Evolutionary conservation across 2,888 invertebrate genomes (phyloP), one percentile per base, ranked within the genome.

Genomic region (Catocala sponsa): DNA sequence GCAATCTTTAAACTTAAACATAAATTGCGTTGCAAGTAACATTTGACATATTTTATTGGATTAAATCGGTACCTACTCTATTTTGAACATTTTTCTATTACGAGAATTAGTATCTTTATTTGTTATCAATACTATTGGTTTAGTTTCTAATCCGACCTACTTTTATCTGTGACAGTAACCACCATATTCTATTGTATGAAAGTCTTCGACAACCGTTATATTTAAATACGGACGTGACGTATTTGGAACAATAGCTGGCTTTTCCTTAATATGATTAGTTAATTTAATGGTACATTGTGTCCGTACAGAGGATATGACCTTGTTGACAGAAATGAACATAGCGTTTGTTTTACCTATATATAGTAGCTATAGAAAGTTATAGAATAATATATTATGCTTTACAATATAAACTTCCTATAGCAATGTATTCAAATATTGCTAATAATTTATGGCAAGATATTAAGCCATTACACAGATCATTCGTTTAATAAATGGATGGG

Each of bases 71-170:
- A 15, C 15, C 2, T 15, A 25, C 25, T 25, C 25, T 25, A 2
- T 4, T 25, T 0, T 25, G 25, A 25, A 25, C 25, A 25, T 1
- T 4, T 4, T 25, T 25, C n/a, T 25, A 25, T 25, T 25, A 25
- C 25, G 25, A 25, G 25, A 2, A 25, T 25, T 25, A 2, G 25
- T 0, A 1, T 4, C 25, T 25, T 4, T 25, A 51, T 69, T 25
- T 51, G 25, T 57, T 60, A 64, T 63, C 58, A 74, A 67, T 59
- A 54, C 54, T 48, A 52, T 4, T 42, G 5, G 42, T 58, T 63
- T 41, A 53, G 41, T 79, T 77, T 79, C 75, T 69, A 79, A 76
- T 67, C 63, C 62, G 55, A 50, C 70, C 76, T 60, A 71, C 69
- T 70, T 69, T 70, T 42, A 59, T 62, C 56, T 55, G 48, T 63